These are phyloP conservation scores for Madoqua kirkii DNA, from an alignment of 2,113 vertebrate species.

Conservation along the genomic window DNA sequence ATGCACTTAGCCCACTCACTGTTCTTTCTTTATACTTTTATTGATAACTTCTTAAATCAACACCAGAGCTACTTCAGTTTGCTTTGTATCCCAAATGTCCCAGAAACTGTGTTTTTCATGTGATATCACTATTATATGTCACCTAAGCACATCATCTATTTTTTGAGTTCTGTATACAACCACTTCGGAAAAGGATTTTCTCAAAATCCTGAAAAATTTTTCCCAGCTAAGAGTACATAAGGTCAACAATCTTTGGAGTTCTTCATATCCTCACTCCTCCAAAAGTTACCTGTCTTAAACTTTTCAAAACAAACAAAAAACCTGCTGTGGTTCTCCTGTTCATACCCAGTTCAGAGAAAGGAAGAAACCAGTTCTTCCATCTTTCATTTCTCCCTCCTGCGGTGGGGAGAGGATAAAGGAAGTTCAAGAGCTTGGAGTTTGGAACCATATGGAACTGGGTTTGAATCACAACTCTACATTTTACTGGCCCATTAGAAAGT, in stretches of 20 bases:
- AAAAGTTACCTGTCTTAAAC: neutral
- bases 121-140: neutral
- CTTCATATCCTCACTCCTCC: neutral
- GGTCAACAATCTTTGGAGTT: neutral
- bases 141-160: neutral
- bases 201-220: neutral
- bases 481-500: neutral
- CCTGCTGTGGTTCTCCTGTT: neutral
- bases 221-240: neutral
- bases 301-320: neutral
- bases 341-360: neutral
- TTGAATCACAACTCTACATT: neutral
- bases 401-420: neutral
- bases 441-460: neutral
- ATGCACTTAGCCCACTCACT: neutral
- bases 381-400: neutral
- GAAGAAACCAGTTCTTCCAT: neutral
- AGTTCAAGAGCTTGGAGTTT: neutral
- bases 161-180: neutral
- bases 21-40: neutral
- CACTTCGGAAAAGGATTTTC: neutral
- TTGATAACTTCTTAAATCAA: neutral
- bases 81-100: neutral
- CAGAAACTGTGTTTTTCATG: neutral
- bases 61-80: neutral